Evolutionary conservation across 2,797 vertebrate genomes (phyloP).

Genomic region (Zenarchopterus dispar): DNA sequence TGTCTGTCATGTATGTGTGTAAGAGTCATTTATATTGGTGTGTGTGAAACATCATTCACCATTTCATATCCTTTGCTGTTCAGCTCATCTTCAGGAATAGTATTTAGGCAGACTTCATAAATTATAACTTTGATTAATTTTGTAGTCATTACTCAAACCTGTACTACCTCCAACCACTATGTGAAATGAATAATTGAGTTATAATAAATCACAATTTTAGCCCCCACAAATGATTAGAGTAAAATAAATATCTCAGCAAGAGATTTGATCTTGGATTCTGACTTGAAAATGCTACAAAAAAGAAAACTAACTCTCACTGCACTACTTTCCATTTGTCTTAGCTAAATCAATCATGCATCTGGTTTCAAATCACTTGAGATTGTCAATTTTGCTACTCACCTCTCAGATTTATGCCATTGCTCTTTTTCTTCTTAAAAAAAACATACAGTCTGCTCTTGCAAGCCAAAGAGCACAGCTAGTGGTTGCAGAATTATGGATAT

Average conservation of each 20-base stretch:
- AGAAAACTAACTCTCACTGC: background rate
- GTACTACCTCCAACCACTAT: background rate
- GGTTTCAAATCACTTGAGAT: background rate
- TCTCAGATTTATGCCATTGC: background rate
- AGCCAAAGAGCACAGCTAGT: slow-evolving; percentile 29
- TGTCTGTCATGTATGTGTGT: no score
- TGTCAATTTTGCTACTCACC: background rate
- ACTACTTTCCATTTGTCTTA: background rate
- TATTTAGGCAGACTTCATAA: background rate
- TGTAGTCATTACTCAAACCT: no score
- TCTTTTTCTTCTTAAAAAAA: slow-evolving; percentile 7
- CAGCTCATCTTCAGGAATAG: background rate
- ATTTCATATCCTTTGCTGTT: background rate
- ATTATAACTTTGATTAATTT: background rate
- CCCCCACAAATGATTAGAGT: background rate
- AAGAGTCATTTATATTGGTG: no score
- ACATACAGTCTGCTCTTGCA: slow-evolving; percentile 18
- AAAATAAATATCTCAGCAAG: background rate
- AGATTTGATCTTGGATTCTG: background rate
- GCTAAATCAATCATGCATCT: background rate
- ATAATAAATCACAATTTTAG: background rate
- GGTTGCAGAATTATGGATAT: slow-evolving; percentile 44
- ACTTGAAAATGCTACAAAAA: background rate
- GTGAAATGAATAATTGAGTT: background rate
- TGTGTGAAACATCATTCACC: no score